A percentile compares a stretch with the other conserved stretches of the same genome.
Conservation (phyloP, 1,140 invertebrate genomes). For the Conus betulinus region DNA sequence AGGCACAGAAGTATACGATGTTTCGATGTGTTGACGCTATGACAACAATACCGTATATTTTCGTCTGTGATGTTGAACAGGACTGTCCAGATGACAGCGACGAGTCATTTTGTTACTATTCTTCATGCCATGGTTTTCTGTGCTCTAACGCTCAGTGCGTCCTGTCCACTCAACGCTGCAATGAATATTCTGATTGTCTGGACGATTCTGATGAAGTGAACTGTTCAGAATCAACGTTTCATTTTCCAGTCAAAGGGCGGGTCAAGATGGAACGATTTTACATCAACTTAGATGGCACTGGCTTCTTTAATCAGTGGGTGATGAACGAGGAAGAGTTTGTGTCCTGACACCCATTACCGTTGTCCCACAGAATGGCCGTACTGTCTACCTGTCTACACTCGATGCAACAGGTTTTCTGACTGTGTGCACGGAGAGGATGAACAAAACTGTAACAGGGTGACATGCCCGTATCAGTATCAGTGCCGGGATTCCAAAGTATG, state of each 20-base stretch:
- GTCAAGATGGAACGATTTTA: neutral
- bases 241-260: too few relatives aligned
- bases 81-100: slow-evolving; percentile 9
- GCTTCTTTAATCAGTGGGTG: neutral
- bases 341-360: neutral
- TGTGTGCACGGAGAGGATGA: neutral
- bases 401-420: slow-evolving; percentile 12
- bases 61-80: slow-evolving; percentile 21
- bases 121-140: neutral
- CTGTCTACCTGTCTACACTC: neutral
- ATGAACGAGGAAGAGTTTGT: neutral
- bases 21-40: neutral
- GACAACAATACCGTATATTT: neutral
- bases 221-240: neutral
- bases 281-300: neutral
- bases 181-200: neutral
- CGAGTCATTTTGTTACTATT: slow-evolving; percentile 10
- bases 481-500: neutral
- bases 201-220: slow-evolving; percentile 1
- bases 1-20: too few relatives aligned
- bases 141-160: slow-evolving; percentile 21
- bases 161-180: neutral
- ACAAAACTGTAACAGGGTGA: neutral
- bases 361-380: neutral
- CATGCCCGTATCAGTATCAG: neutral